Base-by-base conservation (phyloP, 2,888 invertebrate species). In the Eristalis pertinax region DNA sequence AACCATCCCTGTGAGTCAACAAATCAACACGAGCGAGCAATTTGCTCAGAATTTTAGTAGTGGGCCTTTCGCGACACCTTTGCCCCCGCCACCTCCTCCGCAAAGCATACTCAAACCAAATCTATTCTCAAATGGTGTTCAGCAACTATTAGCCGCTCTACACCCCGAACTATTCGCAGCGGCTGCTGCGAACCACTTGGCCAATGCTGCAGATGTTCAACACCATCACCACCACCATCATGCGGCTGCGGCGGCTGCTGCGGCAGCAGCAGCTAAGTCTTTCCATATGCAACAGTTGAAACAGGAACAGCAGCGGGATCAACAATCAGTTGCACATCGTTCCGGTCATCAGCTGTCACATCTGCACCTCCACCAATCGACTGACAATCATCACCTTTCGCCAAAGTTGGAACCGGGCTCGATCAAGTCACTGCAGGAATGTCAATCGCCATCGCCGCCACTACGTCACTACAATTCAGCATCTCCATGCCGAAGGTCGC, bases 1-100 rank as follows among this genome's bases (percentile, higher is more conserved):
- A 90, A 98, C 98, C 89, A 98, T 99, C 92, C 98, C 98, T 76
- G 97, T 98, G 84, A 97, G 96, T 93, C 93, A 93, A 68, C 97
- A 97, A 94, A 96, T 97, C 89, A 97, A 97, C 94, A 95, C 95
- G 68, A 95, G 94, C 92, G 95, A 95, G 90, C 95, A 95, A 90
- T 92, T 93, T 86, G 90, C 92, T 68, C 92, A 93, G 68, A 92
- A 91, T 69, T 93, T 93, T 68, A 92, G 92, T n/a, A 73, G 68
- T 64, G 84, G 79, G 19, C 24, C 83, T 4, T 87, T 87, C 24
- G 87, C 87, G 50, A 76, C 87, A 38, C 87, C 84, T 22, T 69
- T 87, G 35, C 88, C 79, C 26, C 90, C 91, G 76, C 89, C 90
- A 78, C 87, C 95, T 84, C 95, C 95, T 2, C 90, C 91, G 7